Evolutionary conservation across 2,113 vertebrate genomes (phyloP).

Genomic region (Podilymbus podiceps): DNA sequence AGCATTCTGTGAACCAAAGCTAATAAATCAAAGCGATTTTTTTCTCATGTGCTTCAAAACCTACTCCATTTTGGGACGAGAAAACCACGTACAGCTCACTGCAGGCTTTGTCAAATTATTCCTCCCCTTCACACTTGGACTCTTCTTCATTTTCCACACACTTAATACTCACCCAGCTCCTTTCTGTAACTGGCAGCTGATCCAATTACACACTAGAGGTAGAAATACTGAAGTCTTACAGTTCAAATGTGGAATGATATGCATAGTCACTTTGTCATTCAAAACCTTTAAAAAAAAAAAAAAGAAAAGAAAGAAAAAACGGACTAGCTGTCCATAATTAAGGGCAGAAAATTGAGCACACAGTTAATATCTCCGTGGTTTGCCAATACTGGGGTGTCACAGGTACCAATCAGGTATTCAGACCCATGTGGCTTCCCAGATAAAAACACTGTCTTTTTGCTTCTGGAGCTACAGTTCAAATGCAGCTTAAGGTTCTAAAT

Average conservation of each 20-base stretch:
- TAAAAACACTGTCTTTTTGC: slow-evolving; percentile 36
- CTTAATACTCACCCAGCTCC: slow-evolving; percentile 56
- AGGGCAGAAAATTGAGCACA: slow-evolving; percentile 28
- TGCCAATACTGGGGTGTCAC: slow-evolving; percentile 13
- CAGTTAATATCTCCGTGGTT: not conserved
- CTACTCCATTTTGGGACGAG: slow-evolving; percentile 52
- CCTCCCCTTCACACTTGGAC: slow-evolving; percentile 66
- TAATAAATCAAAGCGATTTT: slow-evolving; percentile 44
- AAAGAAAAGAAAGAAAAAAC: not conserved
- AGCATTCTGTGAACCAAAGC: slow-evolving; percentile 42
- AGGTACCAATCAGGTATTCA: slow-evolving; percentile 4
- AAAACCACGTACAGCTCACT: slow-evolving; percentile 34
- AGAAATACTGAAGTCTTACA: slow-evolving; percentile 53
- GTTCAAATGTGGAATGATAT: slow-evolving; percentile 54
- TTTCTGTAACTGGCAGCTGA: slow-evolving; percentile 54
- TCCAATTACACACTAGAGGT: slow-evolving; percentile 56
- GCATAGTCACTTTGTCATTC: slow-evolving; percentile 52
- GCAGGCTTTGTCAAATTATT: slow-evolving; percentile 70
- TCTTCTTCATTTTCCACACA: slow-evolving; percentile 59
- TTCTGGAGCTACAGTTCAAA: slow-evolving; percentile 37
- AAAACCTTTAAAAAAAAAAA: not conserved
- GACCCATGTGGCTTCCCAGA: slow-evolving; percentile 16
- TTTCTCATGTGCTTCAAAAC: slow-evolving; percentile 41
- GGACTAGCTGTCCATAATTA: slow-evolving; percentile 24
- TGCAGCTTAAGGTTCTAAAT: slow-evolving; percentile 50